phyloP scores from a whole-genome alignment of 2,113 vertebrate genomes.

The Columbina picui region DNA sequence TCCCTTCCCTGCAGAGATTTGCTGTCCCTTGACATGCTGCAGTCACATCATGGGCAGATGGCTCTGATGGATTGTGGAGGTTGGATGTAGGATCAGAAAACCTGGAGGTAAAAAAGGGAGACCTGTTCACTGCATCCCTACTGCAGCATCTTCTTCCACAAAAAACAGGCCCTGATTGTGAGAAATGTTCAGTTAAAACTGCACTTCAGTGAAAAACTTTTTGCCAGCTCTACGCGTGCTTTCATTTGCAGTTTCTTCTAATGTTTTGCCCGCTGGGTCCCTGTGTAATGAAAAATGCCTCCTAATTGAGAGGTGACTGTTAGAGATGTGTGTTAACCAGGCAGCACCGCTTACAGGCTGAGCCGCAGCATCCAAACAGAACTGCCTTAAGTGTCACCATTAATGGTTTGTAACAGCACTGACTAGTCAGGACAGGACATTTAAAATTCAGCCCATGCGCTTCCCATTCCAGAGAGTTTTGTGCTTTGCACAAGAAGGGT shows the following conservation, averaged over 20 bases:
- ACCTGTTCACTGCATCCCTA: background rate
- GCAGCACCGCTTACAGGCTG: background rate
- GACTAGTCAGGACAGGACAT: background rate
- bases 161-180: background rate
- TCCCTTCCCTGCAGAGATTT: background rate
- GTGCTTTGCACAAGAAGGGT: conserved; percentile 10
- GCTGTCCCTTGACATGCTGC: background rate
- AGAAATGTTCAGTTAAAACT: background rate
- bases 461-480: conserved; percentile 21
- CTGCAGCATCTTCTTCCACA: background rate
- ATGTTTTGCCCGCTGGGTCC: background rate
- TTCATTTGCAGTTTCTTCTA: background rate
- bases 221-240: background rate
- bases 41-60: background rate
- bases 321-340: background rate
- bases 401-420: background rate
- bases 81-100: background rate
- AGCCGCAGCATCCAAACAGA: background rate
- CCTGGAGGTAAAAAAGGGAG: background rate
- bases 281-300: background rate
- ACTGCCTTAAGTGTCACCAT: background rate
- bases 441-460: conserved; percentile 13
- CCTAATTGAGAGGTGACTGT: background rate
- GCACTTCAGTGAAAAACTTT: background rate
- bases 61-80: background rate